Percentiles rank a stretch among this genome's conserved stretches.
Conservation (phyloP, 2,888 invertebrate genomes). For the Oscheius sp. region DNA sequence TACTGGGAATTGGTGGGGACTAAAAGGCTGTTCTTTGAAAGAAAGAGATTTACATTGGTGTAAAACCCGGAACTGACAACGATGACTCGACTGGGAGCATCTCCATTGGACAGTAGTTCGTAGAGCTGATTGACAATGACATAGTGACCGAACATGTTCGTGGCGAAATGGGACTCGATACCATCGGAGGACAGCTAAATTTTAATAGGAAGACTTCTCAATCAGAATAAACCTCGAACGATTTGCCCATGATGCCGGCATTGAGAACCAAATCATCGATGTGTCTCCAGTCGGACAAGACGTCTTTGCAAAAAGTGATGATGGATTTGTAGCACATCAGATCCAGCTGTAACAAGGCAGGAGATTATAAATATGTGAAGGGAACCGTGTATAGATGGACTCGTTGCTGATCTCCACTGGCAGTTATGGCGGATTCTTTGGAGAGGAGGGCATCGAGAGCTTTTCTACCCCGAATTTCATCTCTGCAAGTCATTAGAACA, state of each 20-base stretch:
- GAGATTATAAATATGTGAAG: neutral
- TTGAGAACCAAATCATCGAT: conserved; percentile 85
- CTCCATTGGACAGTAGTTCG: conserved; percentile 79
- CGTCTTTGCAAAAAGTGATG: conserved; percentile 48
- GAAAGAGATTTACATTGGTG: conserved; percentile 52
- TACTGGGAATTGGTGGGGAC: conserved; percentile 14
- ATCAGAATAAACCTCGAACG: conserved; percentile 64
- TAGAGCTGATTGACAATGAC: conserved; percentile 78
- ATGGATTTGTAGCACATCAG: conserved; percentile 54
- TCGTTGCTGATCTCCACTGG: conserved; percentile 17
- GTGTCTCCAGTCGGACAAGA: conserved; percentile 34
- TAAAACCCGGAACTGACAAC: conserved; percentile 74
- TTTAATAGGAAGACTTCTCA: neutral
- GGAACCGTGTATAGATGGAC: conserved; percentile 17
- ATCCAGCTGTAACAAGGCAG: conserved; percentile 46
- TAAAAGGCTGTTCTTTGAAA: neutral
- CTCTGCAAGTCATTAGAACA: conserved; percentile 57
- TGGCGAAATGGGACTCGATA: conserved; percentile 85
- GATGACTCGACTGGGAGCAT: conserved; percentile 78
- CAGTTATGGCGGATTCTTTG: neutral
- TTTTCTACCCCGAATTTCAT: conserved; percentile 43
- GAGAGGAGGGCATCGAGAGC: conserved; percentile 38
- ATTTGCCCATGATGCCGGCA: conserved; percentile 81
- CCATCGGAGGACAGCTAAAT: conserved; percentile 79
- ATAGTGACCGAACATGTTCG: conserved; percentile 88